phyloP scores from a whole-genome alignment of 2,888 invertebrate species.

The Lycophotia porphyrea region DNA sequence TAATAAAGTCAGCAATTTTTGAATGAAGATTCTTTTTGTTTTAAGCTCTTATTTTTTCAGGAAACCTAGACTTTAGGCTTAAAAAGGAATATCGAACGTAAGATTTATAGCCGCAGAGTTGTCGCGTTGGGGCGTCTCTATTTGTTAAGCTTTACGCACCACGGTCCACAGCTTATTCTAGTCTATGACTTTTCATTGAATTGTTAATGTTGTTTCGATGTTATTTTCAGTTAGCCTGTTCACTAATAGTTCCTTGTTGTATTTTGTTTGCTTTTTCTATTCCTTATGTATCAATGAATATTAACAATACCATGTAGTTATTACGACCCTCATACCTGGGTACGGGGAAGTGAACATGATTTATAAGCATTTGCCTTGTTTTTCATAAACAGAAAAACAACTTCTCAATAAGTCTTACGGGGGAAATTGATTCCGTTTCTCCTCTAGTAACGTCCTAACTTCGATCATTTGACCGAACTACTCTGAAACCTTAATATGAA shows the following conservation, averaged over 20 bases:
- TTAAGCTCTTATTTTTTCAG: slow-evolving; percentile 1
- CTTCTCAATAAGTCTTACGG: slow-evolving; percentile 74
- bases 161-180: slow-evolving; percentile 2
- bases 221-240: background rate
- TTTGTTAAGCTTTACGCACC: slow-evolving; percentile 40
- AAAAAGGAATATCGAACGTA: slow-evolving; percentile 2
- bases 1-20: background rate
- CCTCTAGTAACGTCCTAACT: slow-evolving; percentile 72
- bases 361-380: slow-evolving; percentile 60
- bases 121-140: slow-evolving; percentile 24
- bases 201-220: background rate
- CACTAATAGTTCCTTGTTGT: background rate
- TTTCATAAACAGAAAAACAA: slow-evolving; percentile 75
- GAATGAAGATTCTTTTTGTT: background rate
- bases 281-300: background rate
- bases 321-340: slow-evolving; percentile 3
- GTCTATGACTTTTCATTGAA: slow-evolving; percentile 16
- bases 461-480: slow-evolving; percentile 66
- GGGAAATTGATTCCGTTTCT: slow-evolving; percentile 75
- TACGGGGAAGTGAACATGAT: slow-evolving; percentile 44
- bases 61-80: slow-evolving; percentile 4
- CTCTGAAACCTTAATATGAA: slow-evolving; percentile 53
- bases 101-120: slow-evolving; percentile 39
- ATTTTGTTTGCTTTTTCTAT: background rate
- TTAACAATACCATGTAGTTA: background rate